These are phyloP conservation scores for Clarias laeviceps DNA, from an alignment of 2,797 vertebrate species.

Conservation along the genomic window DNA sequence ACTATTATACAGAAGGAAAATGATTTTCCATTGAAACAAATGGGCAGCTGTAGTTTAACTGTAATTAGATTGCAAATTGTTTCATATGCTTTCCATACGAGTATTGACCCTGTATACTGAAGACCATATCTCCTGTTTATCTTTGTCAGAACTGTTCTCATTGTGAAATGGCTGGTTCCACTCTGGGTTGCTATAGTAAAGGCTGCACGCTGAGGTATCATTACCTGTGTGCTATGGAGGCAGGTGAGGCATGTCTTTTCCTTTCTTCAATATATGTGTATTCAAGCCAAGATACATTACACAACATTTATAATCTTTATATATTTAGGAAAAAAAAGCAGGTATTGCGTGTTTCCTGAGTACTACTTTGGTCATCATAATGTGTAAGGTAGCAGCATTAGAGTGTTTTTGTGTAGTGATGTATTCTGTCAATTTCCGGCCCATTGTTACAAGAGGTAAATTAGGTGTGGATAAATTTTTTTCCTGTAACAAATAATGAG, in stretches of 20 bases:
- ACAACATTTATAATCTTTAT: background rate
- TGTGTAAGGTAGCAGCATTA: background rate
- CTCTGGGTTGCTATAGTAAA: constrained; percentile 98
- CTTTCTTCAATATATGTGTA: background rate
- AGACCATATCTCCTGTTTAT: background rate
- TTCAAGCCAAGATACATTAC: background rate
- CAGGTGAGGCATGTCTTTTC: constrained; percentile 76
- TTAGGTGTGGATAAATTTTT: background rate
- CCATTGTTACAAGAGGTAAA: background rate
- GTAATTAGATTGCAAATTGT: background rate
- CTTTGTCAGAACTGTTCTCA: constrained; percentile 88
- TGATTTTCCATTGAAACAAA: background rate
- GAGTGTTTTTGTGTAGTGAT: background rate
- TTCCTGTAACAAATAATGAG: background rate
- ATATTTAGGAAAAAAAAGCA: background rate
- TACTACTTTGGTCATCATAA: background rate
- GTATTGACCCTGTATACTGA: background rate
- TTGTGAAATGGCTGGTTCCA: constrained; percentile 95
- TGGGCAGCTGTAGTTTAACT: background rate
- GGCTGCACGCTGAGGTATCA: constrained; percentile 97
- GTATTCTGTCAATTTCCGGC: background rate
- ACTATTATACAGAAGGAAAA: background rate
- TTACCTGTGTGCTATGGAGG: constrained; percentile 94
- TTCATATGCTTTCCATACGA: background rate
- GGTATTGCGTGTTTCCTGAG: background rate